phyloP scores from a whole-genome alignment of 2,797 vertebrate genomes.

The Botia kubotai region DNA sequence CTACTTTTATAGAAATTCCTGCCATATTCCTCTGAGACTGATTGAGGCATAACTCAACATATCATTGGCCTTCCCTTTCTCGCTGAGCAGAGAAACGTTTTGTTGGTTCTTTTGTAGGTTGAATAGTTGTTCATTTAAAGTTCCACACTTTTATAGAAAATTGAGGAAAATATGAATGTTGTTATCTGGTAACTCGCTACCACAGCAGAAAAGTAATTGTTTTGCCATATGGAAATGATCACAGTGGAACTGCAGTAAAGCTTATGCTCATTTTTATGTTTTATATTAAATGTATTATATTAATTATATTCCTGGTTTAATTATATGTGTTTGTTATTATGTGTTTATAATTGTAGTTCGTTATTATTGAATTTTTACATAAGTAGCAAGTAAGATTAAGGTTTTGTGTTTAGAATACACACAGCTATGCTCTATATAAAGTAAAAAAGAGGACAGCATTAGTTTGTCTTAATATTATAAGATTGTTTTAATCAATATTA shows the following conservation, averaged over 20 bases:
- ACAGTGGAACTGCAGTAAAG: neutral
- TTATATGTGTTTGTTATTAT: neutral
- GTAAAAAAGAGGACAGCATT: neutral
- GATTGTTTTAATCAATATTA: too few species aligned
- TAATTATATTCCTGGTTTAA: neutral
- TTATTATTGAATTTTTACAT: slow-evolving; percentile 30
- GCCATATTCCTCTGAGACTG: slow-evolving; percentile 1
- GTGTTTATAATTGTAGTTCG: slow-evolving; percentile 15
- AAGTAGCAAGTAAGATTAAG: slow-evolving; percentile 3
- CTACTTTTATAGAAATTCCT: slow-evolving; percentile 7
- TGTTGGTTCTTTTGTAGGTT: neutral
- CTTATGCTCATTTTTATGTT: neutral
- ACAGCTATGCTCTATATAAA: neutral
- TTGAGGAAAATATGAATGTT: neutral
- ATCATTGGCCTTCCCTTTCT: neutral
- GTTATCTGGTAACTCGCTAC: neutral
- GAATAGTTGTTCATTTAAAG: neutral
- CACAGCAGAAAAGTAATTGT: neutral
- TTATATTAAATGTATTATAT: too few species aligned
- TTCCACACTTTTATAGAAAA: neutral
- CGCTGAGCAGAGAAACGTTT: neutral
- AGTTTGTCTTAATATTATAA: neutral
- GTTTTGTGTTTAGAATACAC: neutral
- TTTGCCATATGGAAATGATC: neutral
- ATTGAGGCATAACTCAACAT: slow-evolving; percentile 9